phyloP scores from a whole-genome alignment of 53 echinoderm and acorn worm genomes.

The Patiria pectinifera region DNA sequence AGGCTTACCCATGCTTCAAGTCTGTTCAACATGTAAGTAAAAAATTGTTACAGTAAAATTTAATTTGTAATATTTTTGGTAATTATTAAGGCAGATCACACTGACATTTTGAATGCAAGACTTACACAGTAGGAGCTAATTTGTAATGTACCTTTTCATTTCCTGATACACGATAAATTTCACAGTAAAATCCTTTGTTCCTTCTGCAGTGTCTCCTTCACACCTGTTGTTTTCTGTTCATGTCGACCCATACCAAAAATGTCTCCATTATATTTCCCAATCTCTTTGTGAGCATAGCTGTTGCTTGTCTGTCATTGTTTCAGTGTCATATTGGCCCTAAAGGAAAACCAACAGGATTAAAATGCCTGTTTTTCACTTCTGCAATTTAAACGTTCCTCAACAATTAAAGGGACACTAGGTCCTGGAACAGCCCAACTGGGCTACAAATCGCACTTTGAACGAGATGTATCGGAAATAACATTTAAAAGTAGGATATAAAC shows the following conservation, averaged over 20 bases:
- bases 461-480: too few relatives aligned
- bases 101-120: conserved; percentile 24
- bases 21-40: conserved; percentile 30
- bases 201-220: conserved; percentile 39
- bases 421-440: too few relatives aligned
- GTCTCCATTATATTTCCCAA: conserved; percentile 13
- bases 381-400: conserved; percentile 7
- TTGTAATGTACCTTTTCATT: conserved; percentile 23
- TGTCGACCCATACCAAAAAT: conserved; percentile 21
- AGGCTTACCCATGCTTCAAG: conserved; percentile 40
- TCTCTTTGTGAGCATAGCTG: conserved; percentile 25
- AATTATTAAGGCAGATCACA: neutral
- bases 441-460: too few relatives aligned
- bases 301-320: conserved; percentile 39
- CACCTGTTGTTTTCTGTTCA: conserved; percentile 2
- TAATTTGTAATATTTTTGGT: conserved; percentile 24
- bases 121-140: conserved; percentile 8
- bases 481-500: too few relatives aligned
- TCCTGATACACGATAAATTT: conserved; percentile 21
- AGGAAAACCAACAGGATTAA: conserved; percentile 18
- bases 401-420: too few relatives aligned
- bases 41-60: conserved; percentile 3
- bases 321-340: conserved; percentile 11
- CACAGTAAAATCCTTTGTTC: conserved; percentile 31
- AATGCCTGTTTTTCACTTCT: conserved; percentile 1